Evolutionary conservation across 2,797 vertebrate species (phyloP), one percentile per base, ranked within the genome.

Genomic region (Eleutherodactylus coqui): DNA sequence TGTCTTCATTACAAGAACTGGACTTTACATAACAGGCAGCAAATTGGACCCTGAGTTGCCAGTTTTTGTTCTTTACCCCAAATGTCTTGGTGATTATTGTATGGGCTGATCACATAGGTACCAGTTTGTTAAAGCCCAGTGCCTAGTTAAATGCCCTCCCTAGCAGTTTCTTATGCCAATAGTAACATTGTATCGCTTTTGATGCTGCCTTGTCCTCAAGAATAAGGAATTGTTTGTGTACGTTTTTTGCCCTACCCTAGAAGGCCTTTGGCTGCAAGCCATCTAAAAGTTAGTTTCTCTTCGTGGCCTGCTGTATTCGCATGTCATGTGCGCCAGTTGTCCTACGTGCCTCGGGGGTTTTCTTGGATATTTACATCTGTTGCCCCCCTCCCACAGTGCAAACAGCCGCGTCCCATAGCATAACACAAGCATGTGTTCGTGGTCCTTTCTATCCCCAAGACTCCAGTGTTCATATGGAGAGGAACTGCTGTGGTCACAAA

Each of bases 371-470:
- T 60, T 24, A 62, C 76, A 79, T 79, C 76, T 43, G 51, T 36
- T 27, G 36, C 27, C 53, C 13, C n/a, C 75, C 49, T 36, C 32
- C 49, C 76, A 36, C 38, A 43, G 43, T 69, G 19, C 36, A 69
- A 69, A 41, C 34, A n/a, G n/a, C n/a, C n/a, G n/a, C 51, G 36
- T 55, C 6, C 14, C 29, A 38, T 79, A 27, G 62, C 38, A 43
- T 45, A 79, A 79, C 38, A 45, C n/a, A 45, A 32, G 38, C 36
- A 81, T 81, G 79, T 81, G 11, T 19, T 53, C 70, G 62, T 82
- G 45, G 32, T 70, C 24, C 9, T 19, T 49, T 49, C 45, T 49
- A 11, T 34, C 41, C n/a, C 43, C 53, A 60, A 79, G 27, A 24
- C 32, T 16, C 9, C 51, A 58, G 5, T 29, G 41, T 60, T 24